phyloP scores from a whole-genome alignment of 1,140 invertebrate species.

The Cotesia chilonis region DNA sequence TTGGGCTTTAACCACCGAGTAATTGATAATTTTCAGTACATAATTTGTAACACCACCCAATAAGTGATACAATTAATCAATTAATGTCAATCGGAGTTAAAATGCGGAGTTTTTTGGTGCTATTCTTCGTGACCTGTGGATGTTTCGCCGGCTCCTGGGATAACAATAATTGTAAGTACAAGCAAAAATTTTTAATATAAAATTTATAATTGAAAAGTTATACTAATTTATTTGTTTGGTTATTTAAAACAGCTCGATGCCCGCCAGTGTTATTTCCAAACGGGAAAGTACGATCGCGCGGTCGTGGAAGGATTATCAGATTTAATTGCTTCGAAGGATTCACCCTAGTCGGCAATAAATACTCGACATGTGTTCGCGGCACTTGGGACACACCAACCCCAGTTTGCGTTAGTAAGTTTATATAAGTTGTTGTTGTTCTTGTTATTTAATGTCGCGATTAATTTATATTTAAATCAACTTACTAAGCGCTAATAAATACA shows the following conservation, averaged over 20 bases:
- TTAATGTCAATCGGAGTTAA: background rate
- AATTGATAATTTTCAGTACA: constrained; percentile 35
- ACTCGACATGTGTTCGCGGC: constrained; percentile 69
- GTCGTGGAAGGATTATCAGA: constrained; percentile 65
- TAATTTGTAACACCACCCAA: too few species aligned
- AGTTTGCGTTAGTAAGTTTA: constrained; percentile 72
- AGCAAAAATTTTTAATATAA: constrained; percentile 3
- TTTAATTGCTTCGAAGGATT: constrained; percentile 69
- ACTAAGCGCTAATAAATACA: background rate
- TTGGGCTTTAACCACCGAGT: constrained; percentile 19
- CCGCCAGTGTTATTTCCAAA: constrained; percentile 51
- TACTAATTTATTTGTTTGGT: background rate
- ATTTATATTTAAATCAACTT: background rate
- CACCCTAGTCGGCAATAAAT: constrained; percentile 71
- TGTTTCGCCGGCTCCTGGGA: constrained; percentile 27
- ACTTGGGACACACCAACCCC: constrained; percentile 71
- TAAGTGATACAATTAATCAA: background rate
- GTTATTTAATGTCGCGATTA: constrained; percentile 4
- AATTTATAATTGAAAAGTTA: background rate
- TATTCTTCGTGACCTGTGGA: constrained; percentile 3
- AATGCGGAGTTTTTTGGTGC: constrained; percentile 20
- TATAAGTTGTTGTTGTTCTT: constrained; percentile 62
- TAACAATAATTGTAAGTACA: constrained; percentile 24
- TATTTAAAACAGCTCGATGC: constrained; percentile 45
- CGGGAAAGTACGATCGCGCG: constrained; percentile 52